Conservation (phyloP, 2,888 invertebrate species). For the Eumacrocentrus americanus region DNA sequence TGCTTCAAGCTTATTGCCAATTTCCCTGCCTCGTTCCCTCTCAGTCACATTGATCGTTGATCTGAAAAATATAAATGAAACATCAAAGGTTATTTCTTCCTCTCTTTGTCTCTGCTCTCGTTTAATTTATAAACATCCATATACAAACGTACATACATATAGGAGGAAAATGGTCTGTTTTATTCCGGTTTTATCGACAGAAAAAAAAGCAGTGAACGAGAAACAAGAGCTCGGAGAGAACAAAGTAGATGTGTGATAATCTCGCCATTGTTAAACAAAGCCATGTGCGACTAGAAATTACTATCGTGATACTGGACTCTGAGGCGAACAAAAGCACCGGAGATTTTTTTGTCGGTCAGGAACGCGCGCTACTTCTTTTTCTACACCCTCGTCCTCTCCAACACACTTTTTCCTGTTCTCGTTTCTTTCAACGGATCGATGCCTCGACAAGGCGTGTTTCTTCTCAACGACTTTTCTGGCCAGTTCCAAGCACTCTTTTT, state of each 20-base stretch:
- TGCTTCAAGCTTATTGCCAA: conserved; percentile 29
- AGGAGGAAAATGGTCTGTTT: too few species aligned
- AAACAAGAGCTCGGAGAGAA: conserved; percentile 21
- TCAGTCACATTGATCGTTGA: conserved; percentile 6
- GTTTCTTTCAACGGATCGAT: conserved; percentile 7
- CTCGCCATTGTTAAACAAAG: conserved; percentile 1
- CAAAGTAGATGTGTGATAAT: neutral
- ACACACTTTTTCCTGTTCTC: conserved; percentile 2
- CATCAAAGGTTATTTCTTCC: conserved; percentile 1
- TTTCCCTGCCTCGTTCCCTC: neutral
- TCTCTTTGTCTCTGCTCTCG: too few species aligned
- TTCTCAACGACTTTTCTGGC: conserved; percentile 8
- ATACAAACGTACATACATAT: too few species aligned
- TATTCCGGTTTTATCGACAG: too few species aligned
- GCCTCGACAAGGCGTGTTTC: neutral
- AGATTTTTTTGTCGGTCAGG: conserved; percentile 14
- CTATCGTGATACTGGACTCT: neutral
- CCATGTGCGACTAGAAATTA: conserved; percentile 12
- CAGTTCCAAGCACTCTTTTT: neutral
- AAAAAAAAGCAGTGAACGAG: conserved; percentile 13
- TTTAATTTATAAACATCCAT: too few species aligned
- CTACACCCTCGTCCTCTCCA: neutral
- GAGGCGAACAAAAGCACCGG: conserved; percentile 12
- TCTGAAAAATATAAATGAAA: conserved; percentile 22
- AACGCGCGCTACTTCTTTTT: conserved; percentile 5